Percentiles rank a stretch among this genome's conserved stretches.
Conservation (phyloP, 2,888 invertebrate species). For the Azorinus chamasolen region DNA sequence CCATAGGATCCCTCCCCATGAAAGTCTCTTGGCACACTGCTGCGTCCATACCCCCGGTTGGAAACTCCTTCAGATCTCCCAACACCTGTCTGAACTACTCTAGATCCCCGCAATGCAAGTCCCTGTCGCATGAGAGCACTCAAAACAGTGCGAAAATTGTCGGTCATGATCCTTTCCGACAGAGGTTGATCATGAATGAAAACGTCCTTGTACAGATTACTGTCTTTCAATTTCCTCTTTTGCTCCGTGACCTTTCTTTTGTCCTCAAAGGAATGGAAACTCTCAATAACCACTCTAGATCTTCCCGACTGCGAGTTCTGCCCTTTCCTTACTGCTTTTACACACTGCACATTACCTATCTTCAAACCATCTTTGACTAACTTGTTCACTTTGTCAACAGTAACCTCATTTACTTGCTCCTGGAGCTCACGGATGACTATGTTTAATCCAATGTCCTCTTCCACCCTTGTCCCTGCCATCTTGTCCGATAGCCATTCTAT, state of each 20-base stretch:
- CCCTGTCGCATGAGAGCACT: neutral
- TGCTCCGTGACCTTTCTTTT: neutral
- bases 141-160: neutral
- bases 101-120: neutral
- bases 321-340: neutral
- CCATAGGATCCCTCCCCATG: too few species aligned
- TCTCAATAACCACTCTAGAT: neutral
- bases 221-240: neutral
- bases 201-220: neutral
- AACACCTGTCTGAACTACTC: neutral
- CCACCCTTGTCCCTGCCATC: neutral
- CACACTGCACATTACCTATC: neutral
- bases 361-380: neutral
- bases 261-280: neutral
- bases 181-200: constrained; percentile 6
- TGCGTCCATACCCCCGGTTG: too few species aligned
- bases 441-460: constrained; percentile 2
- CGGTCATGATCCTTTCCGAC: neutral
- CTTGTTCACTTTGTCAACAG: neutral
- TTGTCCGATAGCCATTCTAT: too few species aligned
- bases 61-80: too few species aligned
- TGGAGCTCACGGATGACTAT: constrained; percentile 4
- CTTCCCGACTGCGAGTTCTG: neutral
- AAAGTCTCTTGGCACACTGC: too few species aligned
- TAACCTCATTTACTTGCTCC: neutral